Evolutionary conservation across 2,888 invertebrate genomes (phyloP).

Genomic region (Apodemia hepburni): DNA sequence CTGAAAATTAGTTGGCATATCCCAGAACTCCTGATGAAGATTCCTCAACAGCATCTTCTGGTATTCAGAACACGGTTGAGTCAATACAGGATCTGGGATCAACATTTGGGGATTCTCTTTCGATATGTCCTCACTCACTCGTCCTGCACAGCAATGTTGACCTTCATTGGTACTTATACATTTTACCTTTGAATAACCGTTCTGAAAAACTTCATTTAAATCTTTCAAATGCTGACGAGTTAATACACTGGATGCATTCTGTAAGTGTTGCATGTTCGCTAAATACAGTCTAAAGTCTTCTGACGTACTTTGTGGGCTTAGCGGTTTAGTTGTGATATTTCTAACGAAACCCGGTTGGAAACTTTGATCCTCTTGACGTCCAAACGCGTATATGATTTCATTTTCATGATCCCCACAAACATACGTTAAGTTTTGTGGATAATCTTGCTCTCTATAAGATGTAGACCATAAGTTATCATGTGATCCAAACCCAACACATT

Average conservation of each 20-base stretch:
- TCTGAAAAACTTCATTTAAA: constrained; percentile 79
- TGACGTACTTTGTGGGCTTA: constrained; percentile 83
- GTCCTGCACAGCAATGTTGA: constrained; percentile 55
- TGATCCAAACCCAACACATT: constrained; percentile 61
- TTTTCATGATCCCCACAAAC: constrained; percentile 73
- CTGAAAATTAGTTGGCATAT: constrained; percentile 94
- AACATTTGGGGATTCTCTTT: constrained; percentile 62
- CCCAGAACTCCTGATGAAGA: constrained; percentile 94
- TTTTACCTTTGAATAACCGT: constrained; percentile 70
- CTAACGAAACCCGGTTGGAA: constrained; percentile 62
- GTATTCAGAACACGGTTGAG: constrained; percentile 79
- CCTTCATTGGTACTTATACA: constrained; percentile 53
- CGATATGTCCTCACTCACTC: constrained; percentile 47
- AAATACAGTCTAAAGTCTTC: constrained; percentile 86
- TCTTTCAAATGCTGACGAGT: constrained; percentile 81
- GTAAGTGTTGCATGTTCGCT: constrained; percentile 86
- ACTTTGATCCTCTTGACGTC: constrained; percentile 59
- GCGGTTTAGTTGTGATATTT: constrained; percentile 82
- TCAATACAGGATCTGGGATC: constrained; percentile 51
- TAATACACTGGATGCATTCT: constrained; percentile 84
- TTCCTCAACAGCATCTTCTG: constrained; percentile 82
- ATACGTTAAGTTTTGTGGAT: constrained; percentile 61
- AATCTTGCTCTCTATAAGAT: constrained; percentile 63
- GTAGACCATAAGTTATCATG: constrained; percentile 75
- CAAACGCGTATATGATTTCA: constrained; percentile 73